A percentile compares a stretch with the other conserved stretches of the same genome.
Evolutionary conservation across 2,888 invertebrate genomes (phyloP).

Genomic region (Eupithecia exiguata): DNA sequence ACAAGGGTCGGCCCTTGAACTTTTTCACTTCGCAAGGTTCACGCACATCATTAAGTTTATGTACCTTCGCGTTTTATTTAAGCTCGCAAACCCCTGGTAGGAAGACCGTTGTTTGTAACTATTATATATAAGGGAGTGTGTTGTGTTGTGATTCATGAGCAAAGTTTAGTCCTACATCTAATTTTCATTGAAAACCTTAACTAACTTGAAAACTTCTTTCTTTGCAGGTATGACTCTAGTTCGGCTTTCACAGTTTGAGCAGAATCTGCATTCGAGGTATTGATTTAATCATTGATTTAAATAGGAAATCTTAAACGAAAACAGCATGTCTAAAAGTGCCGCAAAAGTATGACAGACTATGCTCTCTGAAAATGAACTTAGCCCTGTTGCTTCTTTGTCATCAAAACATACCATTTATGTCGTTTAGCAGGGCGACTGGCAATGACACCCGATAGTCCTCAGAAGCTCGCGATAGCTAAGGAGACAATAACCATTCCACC

Average conservation of each 20-base stretch:
- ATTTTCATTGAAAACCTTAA: background rate
- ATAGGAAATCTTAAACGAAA: background rate
- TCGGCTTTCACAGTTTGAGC: background rate
- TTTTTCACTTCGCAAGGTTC: constrained; percentile 40
- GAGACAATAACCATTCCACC: constrained; percentile 18
- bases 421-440: constrained; percentile 19
- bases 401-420: constrained; percentile 20
- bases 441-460: constrained; percentile 46
- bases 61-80: constrained; percentile 34
- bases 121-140: background rate
- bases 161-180: background rate
- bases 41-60: constrained; percentile 46
- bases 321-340: background rate
- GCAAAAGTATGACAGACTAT: background rate
- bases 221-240: constrained; percentile 24
- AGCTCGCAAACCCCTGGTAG: background rate
- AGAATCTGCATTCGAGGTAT: background rate
- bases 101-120: constrained; percentile 3
- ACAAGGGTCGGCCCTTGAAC: constrained; percentile 41
- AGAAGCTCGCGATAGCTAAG: constrained; percentile 42
- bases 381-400: constrained; percentile 26
- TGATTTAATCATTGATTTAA: background rate
- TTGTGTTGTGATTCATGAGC: too few relatives aligned
- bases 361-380: constrained; percentile 9
- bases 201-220: constrained; percentile 9